Evolutionary conservation across 2,888 invertebrate species (phyloP), one percentile per base, ranked within the genome.

Genomic region (Gastracanthus pulcherrimus): DNA sequence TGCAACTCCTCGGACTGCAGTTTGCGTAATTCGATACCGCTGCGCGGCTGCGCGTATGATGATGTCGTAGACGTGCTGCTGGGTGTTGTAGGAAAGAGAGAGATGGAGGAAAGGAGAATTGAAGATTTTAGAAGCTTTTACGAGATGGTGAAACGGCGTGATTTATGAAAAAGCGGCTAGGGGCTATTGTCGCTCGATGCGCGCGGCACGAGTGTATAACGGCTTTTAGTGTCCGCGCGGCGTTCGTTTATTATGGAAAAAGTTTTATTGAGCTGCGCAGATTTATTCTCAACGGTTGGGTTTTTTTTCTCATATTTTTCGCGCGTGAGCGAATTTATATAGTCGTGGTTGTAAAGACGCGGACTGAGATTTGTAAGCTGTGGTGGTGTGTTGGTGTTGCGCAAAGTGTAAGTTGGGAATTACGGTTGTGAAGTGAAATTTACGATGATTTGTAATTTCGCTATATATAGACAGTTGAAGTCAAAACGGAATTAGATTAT

Each of bases 21-120:
- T 64, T 76, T 70, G 70, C 80, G 76, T 76, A 80, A 75, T 80
- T 80, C 62, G 76, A 80, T 75, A 69, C 19, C 19, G 5, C 11
- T 16, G 13, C 16, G 48, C 36, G 36, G 36, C 2, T n/a, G 58
- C 34, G 3, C n/a, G n/a, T n/a, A 31, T n/a, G 3, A 36, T n/a
- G n/a, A n/a, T n/a, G n/a, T n/a, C n/a, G n/a, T n/a, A n/a, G n/a
- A n/a, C n/a, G n/a, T n/a, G n/a, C n/a, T n/a, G n/a, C n/a, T n/a
- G n/a, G n/a, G n/a, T n/a, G n/a, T n/a, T 29, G 45, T 31, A 19
- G 74, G 7, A 7, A 51, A 5, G 13, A 9, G 41, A 29, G 19
- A 36, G 11, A 11, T 45, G 31, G 16, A 3, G 1, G 19, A 6
- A 11, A 31, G n/a, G 48, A 41, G 38, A 67, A 66, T 51, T 19